Evolutionary conservation across 2,888 invertebrate species (phyloP).

Genomic region (Phania funesta): DNA sequence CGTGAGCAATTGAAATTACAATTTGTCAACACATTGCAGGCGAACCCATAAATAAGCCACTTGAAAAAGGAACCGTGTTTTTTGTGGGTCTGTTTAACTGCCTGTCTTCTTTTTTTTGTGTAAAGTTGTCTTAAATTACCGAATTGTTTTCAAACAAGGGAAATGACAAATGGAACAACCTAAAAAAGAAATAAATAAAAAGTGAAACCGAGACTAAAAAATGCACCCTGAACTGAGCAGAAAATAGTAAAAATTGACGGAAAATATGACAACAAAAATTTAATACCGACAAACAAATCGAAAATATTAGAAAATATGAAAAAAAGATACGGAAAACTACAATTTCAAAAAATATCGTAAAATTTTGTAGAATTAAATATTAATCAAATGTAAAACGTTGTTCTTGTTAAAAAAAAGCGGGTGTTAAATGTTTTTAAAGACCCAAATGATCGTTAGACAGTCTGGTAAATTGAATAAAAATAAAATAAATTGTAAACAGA

Average conservation of each 20-base stretch:
- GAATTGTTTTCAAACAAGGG: slow-evolving; percentile 25
- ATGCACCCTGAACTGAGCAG: background rate
- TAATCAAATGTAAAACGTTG: too few relatives aligned
- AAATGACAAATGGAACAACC: slow-evolving; percentile 56
- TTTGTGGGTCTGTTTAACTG: background rate
- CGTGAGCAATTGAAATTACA: slow-evolving; percentile 21
- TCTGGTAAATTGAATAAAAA: too few relatives aligned
- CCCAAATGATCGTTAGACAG: too few relatives aligned
- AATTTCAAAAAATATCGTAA: too few relatives aligned
- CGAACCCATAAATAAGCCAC: slow-evolving; percentile 23
- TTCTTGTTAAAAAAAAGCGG: too few relatives aligned
- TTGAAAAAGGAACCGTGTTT: slow-evolving; percentile 19
- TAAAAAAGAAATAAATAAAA: slow-evolving; percentile 42
- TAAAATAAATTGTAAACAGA: too few relatives aligned
- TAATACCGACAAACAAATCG: slow-evolving; percentile 25
- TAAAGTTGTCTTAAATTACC: slow-evolving; percentile 39
- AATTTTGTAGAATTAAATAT: too few relatives aligned
- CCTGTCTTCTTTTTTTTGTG: background rate
- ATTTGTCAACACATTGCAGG: slow-evolving; percentile 52
- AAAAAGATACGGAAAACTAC: too few relatives aligned
- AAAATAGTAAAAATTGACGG: slow-evolving; percentile 4
- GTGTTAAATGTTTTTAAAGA: too few relatives aligned
- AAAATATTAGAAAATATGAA: background rate
- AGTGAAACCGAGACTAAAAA: background rate
- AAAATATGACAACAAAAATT: slow-evolving; percentile 46